Evolutionary conservation across 2,113 vertebrate genomes (phyloP).

Genomic region (Perca schrenkii): DNA sequence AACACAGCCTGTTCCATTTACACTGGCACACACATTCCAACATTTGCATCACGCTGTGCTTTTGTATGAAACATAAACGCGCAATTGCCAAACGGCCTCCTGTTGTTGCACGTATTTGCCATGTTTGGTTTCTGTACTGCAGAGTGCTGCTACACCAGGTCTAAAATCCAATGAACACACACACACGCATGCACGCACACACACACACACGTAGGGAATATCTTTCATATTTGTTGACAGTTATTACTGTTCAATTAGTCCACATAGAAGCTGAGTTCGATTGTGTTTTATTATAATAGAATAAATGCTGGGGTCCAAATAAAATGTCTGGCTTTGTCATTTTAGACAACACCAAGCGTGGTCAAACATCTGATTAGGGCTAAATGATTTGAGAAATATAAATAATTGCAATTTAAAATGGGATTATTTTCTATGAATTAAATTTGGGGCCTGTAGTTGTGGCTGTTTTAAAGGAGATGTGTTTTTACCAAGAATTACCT

Average conservation of each 20-base stretch:
- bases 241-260: constrained; percentile 51
- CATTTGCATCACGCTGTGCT: constrained; percentile 63
- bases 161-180: constrained; percentile 49
- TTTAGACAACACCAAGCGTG: background rate
- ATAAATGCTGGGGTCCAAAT: background rate
- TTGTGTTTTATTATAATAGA: constrained; percentile 7
- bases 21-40: constrained; percentile 33
- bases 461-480: too few relatives aligned
- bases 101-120: constrained; percentile 44
- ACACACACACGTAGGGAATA: constrained; percentile 1
- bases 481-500: too few relatives aligned
- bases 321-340: background rate
- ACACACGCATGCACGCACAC: constrained; percentile 7
- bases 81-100: constrained; percentile 61
- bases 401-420: background rate
- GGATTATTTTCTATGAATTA: background rate
- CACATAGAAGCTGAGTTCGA: constrained; percentile 1
- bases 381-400: background rate
- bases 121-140: constrained; percentile 34
- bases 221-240: constrained; percentile 31
- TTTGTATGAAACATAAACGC: constrained; percentile 69
- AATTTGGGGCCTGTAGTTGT: background rate
- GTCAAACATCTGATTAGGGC: background rate
- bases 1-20: constrained; percentile 20
- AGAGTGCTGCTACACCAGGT: background rate